Base-by-base conservation (phyloP, 1,140 invertebrate genomes). In the Calephelis nemesis region DNA sequence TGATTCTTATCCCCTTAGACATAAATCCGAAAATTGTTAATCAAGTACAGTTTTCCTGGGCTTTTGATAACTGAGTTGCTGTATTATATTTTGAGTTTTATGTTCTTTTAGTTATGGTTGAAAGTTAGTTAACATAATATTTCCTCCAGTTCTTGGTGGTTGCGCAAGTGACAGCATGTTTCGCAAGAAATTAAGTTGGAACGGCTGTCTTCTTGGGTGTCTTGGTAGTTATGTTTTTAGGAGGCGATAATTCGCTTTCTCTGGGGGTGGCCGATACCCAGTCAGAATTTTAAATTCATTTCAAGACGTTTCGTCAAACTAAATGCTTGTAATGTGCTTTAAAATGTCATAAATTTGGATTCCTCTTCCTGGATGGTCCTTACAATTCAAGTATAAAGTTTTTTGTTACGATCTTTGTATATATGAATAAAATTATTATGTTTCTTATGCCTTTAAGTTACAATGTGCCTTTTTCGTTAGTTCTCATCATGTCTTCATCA, bases 181-280 rank as follows among this genome's bases (percentile, higher is more conserved):
- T 74, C 68, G 73, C 73, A 60, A 74, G 52, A 68, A 74, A 74
- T 69, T 72, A 66, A 72, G 70, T 65, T 74, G 73, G 62, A 69
- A 69, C 70, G 62, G 72, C 60, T 52, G 69, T 68, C 73, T 66
- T 67, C 73, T 74, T 74, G 73, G 70, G 73, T 68, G 70, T 74
- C 69, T 65, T 60, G 65, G 48, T 66, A 72, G 67, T 69, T 68
- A 67, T 64, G 68, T 72, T 72, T 74, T 74, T 74, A 50, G 69
- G 66, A 65, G 69, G 65, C 65, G 64, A 67, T 71, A 67, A 67
- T 67, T 67, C 52, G 50, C 9, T 7, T 42, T 58, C 65, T 30
- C 65, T 52, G 50, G 54, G 65, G 68, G 68, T 70, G 68, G 68
- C 6, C 68, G 19, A 42, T 66, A 66, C 65, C 52, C 13, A 40